phyloP scores from a whole-genome alignment of 2,888 invertebrate species.

The Eupithecia abbreviata region DNA sequence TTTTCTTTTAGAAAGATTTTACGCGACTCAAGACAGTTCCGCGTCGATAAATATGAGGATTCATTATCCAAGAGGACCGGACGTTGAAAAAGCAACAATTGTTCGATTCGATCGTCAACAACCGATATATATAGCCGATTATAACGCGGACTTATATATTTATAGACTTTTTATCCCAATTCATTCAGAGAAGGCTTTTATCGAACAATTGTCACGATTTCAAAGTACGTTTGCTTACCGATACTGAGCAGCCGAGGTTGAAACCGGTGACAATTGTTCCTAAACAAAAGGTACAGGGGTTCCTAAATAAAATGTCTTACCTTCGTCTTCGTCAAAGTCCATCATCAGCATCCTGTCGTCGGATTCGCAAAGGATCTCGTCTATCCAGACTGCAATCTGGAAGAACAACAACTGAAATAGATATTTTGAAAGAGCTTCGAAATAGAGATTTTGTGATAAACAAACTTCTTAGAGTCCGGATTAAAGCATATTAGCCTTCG shows the following conservation, averaged over 20 bases:
- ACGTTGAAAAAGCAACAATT: conserved; percentile 59
- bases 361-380: conserved; percentile 73
- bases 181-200: conserved; percentile 34
- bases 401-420: background rate
- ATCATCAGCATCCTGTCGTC: conserved; percentile 80
- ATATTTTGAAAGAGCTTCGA: background rate
- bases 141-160: no score
- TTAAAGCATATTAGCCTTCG: no score
- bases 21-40: background rate
- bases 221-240: conserved; percentile 58
- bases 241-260: conserved; percentile 30
- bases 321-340: conserved; percentile 79
- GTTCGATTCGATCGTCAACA: conserved; percentile 46
- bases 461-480: no score
- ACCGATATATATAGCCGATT: background rate
- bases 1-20: background rate
- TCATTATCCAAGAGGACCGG: background rate
- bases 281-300: conserved; percentile 23
- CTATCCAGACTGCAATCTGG: conserved; percentile 77
- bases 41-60: background rate
- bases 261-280: conserved; percentile 63
- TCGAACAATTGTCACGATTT: conserved; percentile 69
- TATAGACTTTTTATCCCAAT: conserved; percentile 29
- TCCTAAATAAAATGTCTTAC: conserved; percentile 55
- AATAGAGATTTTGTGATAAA: background rate